phyloP scores from a whole-genome alignment of 92 coral and sea anemone genomes.

The Heteractis magnifica region DNA sequence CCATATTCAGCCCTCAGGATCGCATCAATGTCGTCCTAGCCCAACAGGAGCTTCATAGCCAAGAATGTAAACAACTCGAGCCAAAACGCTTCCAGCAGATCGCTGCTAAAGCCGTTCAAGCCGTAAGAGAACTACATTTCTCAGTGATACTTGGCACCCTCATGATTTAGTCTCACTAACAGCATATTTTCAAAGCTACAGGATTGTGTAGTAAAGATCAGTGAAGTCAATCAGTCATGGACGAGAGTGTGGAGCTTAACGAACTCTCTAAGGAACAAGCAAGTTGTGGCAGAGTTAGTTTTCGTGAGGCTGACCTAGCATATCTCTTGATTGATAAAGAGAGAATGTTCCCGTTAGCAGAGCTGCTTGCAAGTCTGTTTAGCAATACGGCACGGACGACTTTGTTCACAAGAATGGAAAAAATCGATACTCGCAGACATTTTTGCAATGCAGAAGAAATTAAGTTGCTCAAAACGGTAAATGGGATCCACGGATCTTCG shows the following conservation, averaged over 20 bases:
- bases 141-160: neutral
- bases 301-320: conserved; percentile 87
- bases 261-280: conserved; percentile 26
- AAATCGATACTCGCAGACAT: conserved; percentile 85
- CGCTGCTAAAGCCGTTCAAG: neutral
- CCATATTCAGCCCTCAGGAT: conserved; percentile 33
- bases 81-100: conserved; percentile 9
- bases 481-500: conserved; percentile 92
- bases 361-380: conserved; percentile 71
- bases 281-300: conserved; percentile 65
- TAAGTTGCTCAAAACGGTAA: conserved; percentile 81
- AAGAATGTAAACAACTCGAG: conserved; percentile 40
- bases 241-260: conserved; percentile 32
- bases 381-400: conserved; percentile 85
- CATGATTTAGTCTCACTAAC: conserved; percentile 5
- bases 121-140: neutral
- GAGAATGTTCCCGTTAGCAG: conserved; percentile 86
- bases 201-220: conserved; percentile 15
- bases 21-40: neutral
- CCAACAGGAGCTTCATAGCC: conserved; percentile 8
- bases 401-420: conserved; percentile 91
- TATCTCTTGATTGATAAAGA: conserved; percentile 80
- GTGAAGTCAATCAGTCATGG: conserved; percentile 25
- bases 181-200: conserved; percentile 12
- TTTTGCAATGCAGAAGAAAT: conserved; percentile 80